phyloP scores from a whole-genome alignment of 2,888 invertebrate genomes.

The Limnephilus marmoratus region DNA sequence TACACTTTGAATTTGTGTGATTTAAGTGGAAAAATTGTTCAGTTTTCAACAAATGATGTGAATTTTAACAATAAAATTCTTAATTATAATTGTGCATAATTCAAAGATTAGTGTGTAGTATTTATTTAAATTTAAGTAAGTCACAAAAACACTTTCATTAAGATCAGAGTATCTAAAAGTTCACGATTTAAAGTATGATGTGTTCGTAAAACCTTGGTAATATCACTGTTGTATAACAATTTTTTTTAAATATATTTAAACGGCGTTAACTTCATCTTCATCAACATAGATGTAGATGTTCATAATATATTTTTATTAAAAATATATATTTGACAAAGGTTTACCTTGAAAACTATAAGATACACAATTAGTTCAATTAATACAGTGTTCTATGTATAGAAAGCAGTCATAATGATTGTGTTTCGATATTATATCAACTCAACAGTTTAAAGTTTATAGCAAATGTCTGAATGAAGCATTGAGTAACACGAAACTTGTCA shows the following conservation, averaged over 20 bases:
- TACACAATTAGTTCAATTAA: not conserved
- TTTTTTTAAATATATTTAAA: not conserved
- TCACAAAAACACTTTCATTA: not conserved
- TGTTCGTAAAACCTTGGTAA: not conserved
- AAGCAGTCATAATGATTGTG: not conserved
- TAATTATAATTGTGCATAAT: no score
- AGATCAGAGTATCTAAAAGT: not conserved
- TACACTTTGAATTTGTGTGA: not conserved
- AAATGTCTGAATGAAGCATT: not conserved
- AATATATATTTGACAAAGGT: conserved; percentile 2
- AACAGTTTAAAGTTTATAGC: not conserved
- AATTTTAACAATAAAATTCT: not conserved
- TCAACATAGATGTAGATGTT: not conserved
- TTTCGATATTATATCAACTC: not conserved
- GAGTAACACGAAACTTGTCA: not conserved
- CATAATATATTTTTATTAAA: not conserved
- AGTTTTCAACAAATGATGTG: not conserved
- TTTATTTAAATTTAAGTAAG: no score
- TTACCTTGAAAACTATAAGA: not conserved
- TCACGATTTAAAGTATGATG: not conserved
- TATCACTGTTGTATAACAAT: not conserved
- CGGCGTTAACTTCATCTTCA: not conserved
- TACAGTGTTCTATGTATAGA: no score
- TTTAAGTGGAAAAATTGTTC: not conserved
- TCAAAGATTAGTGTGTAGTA: not conserved